A percentile compares a stretch with the other conserved stretches of the same genome.
Conservation (phyloP, 2,888 invertebrate species). For the Philopedon plagiatum region DNA sequence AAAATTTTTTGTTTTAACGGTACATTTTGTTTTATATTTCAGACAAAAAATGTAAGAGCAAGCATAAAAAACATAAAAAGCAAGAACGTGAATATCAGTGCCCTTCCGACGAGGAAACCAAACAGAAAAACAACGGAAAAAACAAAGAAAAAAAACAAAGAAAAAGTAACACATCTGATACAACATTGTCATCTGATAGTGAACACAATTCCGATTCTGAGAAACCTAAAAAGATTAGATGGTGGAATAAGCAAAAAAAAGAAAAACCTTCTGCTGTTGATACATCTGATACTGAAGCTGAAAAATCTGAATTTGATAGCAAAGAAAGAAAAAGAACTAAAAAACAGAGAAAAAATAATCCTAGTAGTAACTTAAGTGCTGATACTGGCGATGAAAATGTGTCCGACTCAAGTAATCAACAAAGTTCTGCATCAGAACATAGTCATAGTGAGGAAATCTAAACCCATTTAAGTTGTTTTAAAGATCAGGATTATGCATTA, state of each 20-base stretch:
- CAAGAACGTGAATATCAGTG: slow-evolving; percentile 10
- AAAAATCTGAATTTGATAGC: neutral
- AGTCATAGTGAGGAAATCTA: neutral
- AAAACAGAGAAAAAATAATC: slow-evolving; percentile 19
- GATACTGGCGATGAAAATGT: neutral
- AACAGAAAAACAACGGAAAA: neutral
- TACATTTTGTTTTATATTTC: neutral
- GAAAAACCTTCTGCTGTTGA: neutral
- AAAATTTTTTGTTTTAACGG: too few species aligned
- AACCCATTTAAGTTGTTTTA: neutral
- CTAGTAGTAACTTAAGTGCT: slow-evolving; percentile 4
- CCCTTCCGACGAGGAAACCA: slow-evolving; percentile 12
- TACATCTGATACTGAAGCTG: neutral
- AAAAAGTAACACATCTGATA: slow-evolving; percentile 8
- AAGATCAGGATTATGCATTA: too few species aligned
- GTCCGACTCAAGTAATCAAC: slow-evolving; percentile 10
- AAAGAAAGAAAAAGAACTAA: slow-evolving; percentile 12
- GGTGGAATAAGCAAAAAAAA: slow-evolving; percentile 10
- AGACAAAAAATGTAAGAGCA: slow-evolving; percentile 19
- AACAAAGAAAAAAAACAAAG: slow-evolving; percentile 13
- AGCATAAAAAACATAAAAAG: slow-evolving; percentile 22
- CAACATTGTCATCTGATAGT: slow-evolving; percentile 4
- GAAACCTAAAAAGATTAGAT: slow-evolving; percentile 9
- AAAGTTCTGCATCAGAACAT: neutral
- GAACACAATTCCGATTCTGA: slow-evolving; percentile 9